These are phyloP conservation scores for Oncorhynchus clarkii DNA, from an alignment of 2,113 vertebrate genomes.

Conservation along the genomic window DNA sequence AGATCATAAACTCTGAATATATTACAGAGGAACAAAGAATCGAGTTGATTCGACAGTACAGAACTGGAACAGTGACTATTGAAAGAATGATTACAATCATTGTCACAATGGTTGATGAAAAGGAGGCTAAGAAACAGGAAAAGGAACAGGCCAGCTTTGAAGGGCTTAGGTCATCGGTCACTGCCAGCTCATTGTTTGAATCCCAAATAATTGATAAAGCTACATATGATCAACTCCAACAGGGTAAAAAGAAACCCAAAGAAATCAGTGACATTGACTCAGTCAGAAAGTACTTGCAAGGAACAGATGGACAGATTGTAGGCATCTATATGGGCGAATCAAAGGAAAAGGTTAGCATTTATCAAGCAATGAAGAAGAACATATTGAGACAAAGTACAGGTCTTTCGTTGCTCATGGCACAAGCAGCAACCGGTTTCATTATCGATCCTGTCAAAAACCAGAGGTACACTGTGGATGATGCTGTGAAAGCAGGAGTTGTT, in stretches of 20 bases:
- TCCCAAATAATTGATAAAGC: conserved; percentile 79
- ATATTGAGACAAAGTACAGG: conserved; percentile 82
- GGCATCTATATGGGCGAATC: conserved; percentile 82
- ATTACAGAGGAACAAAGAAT: conserved; percentile 86
- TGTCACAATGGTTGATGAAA: conserved; percentile 86
- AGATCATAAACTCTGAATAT: conserved; percentile 91
- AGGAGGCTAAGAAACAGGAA: conserved; percentile 73
- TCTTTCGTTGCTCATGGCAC: conserved; percentile 84
- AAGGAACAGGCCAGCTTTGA: conserved; percentile 80
- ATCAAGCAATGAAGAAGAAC: conserved; percentile 88
- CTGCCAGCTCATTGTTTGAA: conserved; percentile 80
- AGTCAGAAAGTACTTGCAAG: conserved; percentile 81
- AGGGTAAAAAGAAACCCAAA: conserved; percentile 83
- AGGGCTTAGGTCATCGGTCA: conserved; percentile 82
- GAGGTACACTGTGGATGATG: conserved; percentile 83
- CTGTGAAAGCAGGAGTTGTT: conserved; percentile 83
- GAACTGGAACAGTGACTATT: conserved; percentile 85
- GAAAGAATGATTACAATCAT: conserved; percentile 90
- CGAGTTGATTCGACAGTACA: conserved; percentile 87
- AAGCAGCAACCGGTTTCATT: conserved; percentile 91
- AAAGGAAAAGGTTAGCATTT: conserved; percentile 87
- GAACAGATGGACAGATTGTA: conserved; percentile 77
- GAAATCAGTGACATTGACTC: conserved; percentile 77
- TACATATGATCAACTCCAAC: conserved; percentile 83
- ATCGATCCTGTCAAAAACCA: conserved; percentile 78